Percentiles rank a stretch among this genome's conserved stretches.
Evolutionary conservation across 1,140 invertebrate genomes (phyloP).

Genomic region (Steinernema khuongi): DNA sequence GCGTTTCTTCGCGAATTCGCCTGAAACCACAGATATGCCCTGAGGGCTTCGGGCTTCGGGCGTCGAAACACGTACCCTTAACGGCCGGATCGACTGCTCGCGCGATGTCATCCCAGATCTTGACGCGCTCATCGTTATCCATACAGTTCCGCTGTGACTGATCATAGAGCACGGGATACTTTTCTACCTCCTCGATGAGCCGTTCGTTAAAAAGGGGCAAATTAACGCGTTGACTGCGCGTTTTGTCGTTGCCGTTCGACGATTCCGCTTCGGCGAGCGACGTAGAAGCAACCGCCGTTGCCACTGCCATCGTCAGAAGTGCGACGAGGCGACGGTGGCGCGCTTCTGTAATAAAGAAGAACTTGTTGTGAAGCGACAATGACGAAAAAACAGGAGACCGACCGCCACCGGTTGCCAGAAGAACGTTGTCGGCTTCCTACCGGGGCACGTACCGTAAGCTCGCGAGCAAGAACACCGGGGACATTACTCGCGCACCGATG

Average conservation of each 20-base stretch:
- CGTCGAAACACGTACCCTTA: constrained; percentile 19
- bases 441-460: too few species aligned
- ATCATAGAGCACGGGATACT: constrained; percentile 53
- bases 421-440: too few species aligned
- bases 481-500: too few species aligned
- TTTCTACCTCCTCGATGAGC: constrained; percentile 29
- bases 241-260: background rate
- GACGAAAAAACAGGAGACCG: too few species aligned
- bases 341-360: background rate
- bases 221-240: background rate
- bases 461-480: too few species aligned
- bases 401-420: too few species aligned
- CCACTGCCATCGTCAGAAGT: constrained; percentile 1
- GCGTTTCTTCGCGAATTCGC: constrained; percentile 58
- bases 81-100: constrained; percentile 28
- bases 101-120: constrained; percentile 43
- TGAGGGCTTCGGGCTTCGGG: background rate
- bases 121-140: constrained; percentile 44
- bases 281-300: background rate
- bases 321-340: background rate
- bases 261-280: constrained; percentile 4
- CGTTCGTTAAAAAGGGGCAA: constrained; percentile 18
- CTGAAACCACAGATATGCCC: constrained; percentile 38
- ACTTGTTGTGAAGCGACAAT: background rate
- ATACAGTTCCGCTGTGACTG: constrained; percentile 51